Base-by-base conservation (phyloP, 1,140 invertebrate genomes). In the Ips nitidus region DNA sequence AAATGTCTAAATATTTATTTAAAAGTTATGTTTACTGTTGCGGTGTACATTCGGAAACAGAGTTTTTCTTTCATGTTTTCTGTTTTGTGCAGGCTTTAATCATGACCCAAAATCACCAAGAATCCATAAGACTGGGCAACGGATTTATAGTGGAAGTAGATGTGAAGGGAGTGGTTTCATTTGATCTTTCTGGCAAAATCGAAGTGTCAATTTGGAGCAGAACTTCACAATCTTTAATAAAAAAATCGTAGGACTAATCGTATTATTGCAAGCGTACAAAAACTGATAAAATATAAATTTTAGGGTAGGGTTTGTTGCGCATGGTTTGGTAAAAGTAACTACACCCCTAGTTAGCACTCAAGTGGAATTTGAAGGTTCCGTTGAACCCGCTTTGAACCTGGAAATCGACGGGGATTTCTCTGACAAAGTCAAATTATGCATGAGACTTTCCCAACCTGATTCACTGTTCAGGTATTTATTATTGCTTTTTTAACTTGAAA, bases 161-260 rank as follows among this genome's bases (percentile, higher is more conserved):
- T 41, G 77, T 94, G 0, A 82, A 88, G 67, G 91, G 91, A 7
- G 89, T 88, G 0, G 81, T 90, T 6, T 95, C 93, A 6, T 88
- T 95, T 68, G 93, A 97, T 79, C 81, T 96, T 4, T 88, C 91
- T 62, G 94, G 94, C 7, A 86, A 91, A 79, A 88, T 95, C n/a
- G 86, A 90, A 74, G 84, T 96, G 7, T 94, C 92, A 72, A 77
- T 96, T 4, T 97, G 94, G 94, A 92, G 92, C 71, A 86, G 90
- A 76, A 95, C 91, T 79, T 92, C 93, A 1, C 86, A 94, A 71
- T 92, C 92, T 6, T 79, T 92, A 41, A 91, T 97, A 0, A 88
- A 91, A 76, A 87, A 90, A 79, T 87, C 84, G 89, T 90, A 82
- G 84, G 83, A 72, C 37, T 50, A 1, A 66, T 58, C 4, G 2